Base-by-base conservation (phyloP, 2,888 invertebrate species). In the Drosophila kuntzei region DNA sequence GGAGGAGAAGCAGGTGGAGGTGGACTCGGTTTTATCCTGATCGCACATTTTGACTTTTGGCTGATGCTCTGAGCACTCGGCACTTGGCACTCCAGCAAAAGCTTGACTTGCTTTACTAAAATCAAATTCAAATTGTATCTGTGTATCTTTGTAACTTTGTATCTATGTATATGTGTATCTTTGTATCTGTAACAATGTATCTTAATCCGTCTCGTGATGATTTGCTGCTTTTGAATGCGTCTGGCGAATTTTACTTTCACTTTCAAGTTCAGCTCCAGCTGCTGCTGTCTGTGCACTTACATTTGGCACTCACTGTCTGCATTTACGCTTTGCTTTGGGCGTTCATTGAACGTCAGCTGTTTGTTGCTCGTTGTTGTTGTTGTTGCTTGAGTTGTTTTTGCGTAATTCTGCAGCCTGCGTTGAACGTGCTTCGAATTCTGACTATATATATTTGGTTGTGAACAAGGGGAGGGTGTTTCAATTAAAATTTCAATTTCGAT, bases 291-390 rank as follows among this genome's bases (percentile, higher is more conserved):
- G 69, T 76, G 74, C 82, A 71, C 71, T 73, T 76, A 87, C 83
- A 85, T 79, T 71, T 80, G 58, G 63, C 76, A 79, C 53, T 76
- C 80, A 79, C 37, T 75, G 75, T 71, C 47, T 79, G 73, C 71
- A 74, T 81, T 71, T 69, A 74, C 68, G 55, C 50, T 50, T 57
- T 16, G 62, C 63, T 61, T 55, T 54, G 69, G 62, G 60, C 88
- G 79, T 79, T 87, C 89, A 85, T 85, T 87, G 88, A 89, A 87
- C 86, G 88, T 85, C 76, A 76, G 87, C 78, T 76, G 80, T 86
- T 79, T 63, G 37, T 39, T 41, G 66, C 57, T 18, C 29, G 66
- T 41, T 41, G 72, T 41, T 18, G 66, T 62, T 65, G 37, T 53
- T 59, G 50, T 34, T 50, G 43, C 44, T 50, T 37, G 34, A 25